Evolutionary conservation across 2,797 vertebrate species (phyloP).

Genomic region (Kryptopterus vitreolus): DNA sequence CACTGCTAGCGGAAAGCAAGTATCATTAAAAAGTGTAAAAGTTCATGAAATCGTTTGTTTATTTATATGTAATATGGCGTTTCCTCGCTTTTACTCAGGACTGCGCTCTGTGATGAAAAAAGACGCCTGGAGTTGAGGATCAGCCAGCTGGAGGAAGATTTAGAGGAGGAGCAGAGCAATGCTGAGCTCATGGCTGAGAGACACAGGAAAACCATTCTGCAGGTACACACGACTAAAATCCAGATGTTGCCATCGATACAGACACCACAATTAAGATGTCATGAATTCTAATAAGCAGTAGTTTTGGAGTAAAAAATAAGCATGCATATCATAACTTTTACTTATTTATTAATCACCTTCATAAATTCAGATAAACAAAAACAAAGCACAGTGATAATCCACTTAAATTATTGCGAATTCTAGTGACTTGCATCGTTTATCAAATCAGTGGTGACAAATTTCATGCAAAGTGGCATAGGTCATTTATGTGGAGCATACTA

Average conservation of each 20-base stretch:
- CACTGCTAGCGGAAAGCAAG: constrained; percentile 84
- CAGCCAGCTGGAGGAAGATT: constrained; percentile 85
- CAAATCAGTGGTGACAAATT: no score
- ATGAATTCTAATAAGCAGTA: not conserved
- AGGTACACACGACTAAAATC: constrained; percentile 59
- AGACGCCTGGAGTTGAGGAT: constrained; percentile 83
- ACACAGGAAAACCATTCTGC: constrained; percentile 80
- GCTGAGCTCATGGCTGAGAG: constrained; percentile 82
- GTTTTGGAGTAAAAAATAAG: not conserved
- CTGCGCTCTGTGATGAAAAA: constrained; percentile 83
- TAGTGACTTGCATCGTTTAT: no score
- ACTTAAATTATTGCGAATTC: not conserved
- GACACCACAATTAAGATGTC: not conserved
- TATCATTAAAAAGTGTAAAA: constrained; percentile 29
- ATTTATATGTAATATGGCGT: not conserved
- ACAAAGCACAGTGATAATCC: not conserved
- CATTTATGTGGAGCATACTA: no score
- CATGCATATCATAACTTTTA: not conserved
- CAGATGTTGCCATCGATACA: not conserved
- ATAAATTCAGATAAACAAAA: not conserved
- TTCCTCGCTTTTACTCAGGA: constrained; percentile 63
- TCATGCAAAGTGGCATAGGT: no score
- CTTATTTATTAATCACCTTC: not conserved
- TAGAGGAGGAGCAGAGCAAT: constrained; percentile 90
- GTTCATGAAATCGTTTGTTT: not conserved